Evolutionary conservation across 2,888 invertebrate genomes (phyloP).

Genomic region (Formica aserva): DNA sequence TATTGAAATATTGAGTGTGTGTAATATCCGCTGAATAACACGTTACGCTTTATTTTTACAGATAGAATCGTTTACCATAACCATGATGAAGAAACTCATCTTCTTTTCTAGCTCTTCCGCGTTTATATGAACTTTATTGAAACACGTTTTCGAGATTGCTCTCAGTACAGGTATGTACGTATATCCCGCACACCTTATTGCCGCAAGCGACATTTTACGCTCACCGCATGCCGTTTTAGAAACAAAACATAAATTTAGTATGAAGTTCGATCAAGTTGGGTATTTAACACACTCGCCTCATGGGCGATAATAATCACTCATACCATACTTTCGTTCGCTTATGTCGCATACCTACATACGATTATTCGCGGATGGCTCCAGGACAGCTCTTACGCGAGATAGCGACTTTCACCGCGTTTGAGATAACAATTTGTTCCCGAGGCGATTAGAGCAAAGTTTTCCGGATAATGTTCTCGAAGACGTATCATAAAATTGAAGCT

Average conservation of each 20-base stretch:
- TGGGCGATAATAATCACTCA: slow-evolving; percentile 38
- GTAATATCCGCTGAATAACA: not conserved
- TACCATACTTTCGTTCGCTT: not conserved
- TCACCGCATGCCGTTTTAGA: slow-evolving; percentile 17
- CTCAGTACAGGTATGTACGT: not conserved
- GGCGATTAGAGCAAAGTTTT: not conserved
- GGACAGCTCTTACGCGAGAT: slow-evolving; percentile 23
- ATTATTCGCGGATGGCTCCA: slow-evolving; percentile 12
- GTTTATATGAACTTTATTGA: not conserved
- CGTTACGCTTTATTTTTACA: slow-evolving; percentile 2
- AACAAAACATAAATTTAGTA: slow-evolving; percentile 22
- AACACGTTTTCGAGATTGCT: slow-evolving; percentile 6
- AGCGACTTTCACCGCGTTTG: slow-evolving; percentile 35
- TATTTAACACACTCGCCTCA: slow-evolving; percentile 30
- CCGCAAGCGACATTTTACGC: slow-evolving; percentile 27
- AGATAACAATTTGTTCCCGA: slow-evolving; percentile 12
- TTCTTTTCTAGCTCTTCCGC: not conserved
- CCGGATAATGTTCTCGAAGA: not conserved
- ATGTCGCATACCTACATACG: not conserved
- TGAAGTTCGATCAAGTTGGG: slow-evolving; percentile 18
- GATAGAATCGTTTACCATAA: not conserved
- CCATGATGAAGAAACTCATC: not conserved
- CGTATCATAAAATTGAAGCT: not conserved
- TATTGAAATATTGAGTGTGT: not conserved
- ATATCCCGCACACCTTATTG: not conserved